These are phyloP conservation scores for Platichthys stellatus DNA, from an alignment of 2,113 vertebrate genomes.

Conservation along the genomic window DNA sequence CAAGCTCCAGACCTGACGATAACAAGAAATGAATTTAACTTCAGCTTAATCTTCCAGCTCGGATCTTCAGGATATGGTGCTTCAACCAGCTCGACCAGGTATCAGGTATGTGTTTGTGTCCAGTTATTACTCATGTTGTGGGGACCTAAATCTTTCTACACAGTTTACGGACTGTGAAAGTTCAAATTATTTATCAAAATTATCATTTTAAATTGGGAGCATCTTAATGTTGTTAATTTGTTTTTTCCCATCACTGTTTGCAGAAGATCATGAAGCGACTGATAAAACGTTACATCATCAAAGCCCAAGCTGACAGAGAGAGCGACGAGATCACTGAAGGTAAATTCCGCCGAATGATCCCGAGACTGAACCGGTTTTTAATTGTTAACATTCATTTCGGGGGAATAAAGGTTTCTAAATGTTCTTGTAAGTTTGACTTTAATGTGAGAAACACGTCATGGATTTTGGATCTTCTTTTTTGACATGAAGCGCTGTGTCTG, in stretches of 20 bases:
- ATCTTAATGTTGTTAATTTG: not conserved
- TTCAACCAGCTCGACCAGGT: slow-evolving; percentile 58
- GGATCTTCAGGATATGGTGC: slow-evolving; percentile 58
- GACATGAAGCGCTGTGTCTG: not conserved
- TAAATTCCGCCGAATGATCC: slow-evolving; percentile 52
- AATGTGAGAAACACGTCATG: not conserved
- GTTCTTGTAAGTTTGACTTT: not conserved
- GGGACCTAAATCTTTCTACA: too few relatives aligned
- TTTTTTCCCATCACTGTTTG: slow-evolving; percentile 3
- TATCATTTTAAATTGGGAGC: too few relatives aligned
- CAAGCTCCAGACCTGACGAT: slow-evolving; percentile 8
- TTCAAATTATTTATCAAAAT: too few relatives aligned
- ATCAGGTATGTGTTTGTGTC: slow-evolving; percentile 57
- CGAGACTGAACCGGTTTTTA: not conserved
- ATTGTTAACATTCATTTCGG: not conserved
- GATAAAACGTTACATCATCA: slow-evolving; percentile 96
- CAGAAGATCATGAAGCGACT: slow-evolving; percentile 99
- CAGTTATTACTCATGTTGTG: too few relatives aligned
- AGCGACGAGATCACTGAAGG: slow-evolving; percentile 98
- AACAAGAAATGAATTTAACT: not conserved
- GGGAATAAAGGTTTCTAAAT: not conserved
- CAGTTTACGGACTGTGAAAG: too few relatives aligned
- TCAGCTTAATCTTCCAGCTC: slow-evolving; percentile 51
- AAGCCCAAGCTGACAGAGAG: slow-evolving; percentile 94
- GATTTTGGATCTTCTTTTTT: not conserved